A percentile compares a stretch with the other conserved stretches of the same genome.
Conservation (phyloP, 2,797 vertebrate species). For the Notolepis coatsorum region DNA sequence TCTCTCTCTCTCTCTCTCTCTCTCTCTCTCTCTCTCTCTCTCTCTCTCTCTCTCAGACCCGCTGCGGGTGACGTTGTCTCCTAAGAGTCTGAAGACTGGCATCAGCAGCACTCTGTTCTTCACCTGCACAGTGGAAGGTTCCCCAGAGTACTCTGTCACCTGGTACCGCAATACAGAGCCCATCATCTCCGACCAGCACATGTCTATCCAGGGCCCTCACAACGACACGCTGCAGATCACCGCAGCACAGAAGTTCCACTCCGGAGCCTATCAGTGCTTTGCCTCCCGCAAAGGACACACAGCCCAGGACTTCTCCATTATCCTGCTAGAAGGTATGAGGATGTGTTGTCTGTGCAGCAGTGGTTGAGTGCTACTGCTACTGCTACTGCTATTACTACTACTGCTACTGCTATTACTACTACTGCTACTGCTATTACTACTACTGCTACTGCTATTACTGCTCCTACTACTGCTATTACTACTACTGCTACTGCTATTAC, state of each 20-base stretch:
- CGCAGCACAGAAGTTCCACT: constrained; percentile 96
- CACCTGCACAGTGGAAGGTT: constrained; percentile 93
- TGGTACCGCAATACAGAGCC: constrained; percentile 97
- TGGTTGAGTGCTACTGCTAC: too few species aligned
- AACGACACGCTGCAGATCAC: constrained; percentile 98
- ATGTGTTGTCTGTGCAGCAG: too few species aligned
- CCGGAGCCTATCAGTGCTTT: constrained; percentile 97
- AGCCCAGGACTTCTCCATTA: constrained; percentile 96
- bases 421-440: too few species aligned
- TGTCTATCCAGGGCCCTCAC: constrained; percentile 96
- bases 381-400: too few species aligned
- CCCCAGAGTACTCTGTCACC: constrained; percentile 91
- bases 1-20: background rate
- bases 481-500: too few species aligned
- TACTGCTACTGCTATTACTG: too few species aligned
- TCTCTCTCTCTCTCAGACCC: constrained; percentile 82
- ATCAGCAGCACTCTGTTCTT: constrained; percentile 98
- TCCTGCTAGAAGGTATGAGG: constrained; percentile 90
- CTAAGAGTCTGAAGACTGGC: constrained; percentile 97
- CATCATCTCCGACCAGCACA: constrained; percentile 89
- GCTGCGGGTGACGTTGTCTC: constrained; percentile 94
- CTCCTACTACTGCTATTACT: too few species aligned
- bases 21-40: background rate
- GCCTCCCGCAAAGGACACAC: constrained; percentile 94
- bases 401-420: too few species aligned